Conservation (phyloP, 2,113 vertebrate genomes). For the Phyllostomus hastatus region DNA sequence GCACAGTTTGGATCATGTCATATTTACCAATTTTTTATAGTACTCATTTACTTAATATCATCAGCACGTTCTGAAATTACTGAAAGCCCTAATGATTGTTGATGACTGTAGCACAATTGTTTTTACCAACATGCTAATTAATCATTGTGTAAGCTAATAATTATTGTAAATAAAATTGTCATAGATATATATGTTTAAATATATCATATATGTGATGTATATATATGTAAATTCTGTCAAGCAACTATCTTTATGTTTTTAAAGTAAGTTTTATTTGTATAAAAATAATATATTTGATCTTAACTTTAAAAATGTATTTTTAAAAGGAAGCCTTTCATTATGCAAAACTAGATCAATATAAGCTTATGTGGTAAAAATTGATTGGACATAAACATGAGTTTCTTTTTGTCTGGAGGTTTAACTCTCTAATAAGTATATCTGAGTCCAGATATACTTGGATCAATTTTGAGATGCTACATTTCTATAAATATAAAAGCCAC, state of each 20-base stretch:
- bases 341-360: neutral
- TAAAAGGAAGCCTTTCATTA: neutral
- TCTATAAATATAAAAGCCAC: neutral
- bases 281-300: slow-evolving; percentile 19
- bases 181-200: neutral
- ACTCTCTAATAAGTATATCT: neutral
- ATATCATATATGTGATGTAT: neutral
- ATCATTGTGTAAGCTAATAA: neutral
- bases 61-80: neutral
- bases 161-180: neutral
- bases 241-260: neutral
- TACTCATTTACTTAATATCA: neutral
- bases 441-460: neutral
- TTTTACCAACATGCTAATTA: neutral
- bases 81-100: neutral
- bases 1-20: neutral
- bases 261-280: neutral
- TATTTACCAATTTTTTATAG: neutral
- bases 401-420: neutral
- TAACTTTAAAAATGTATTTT: neutral
- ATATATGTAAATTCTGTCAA: neutral
- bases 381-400: neutral
- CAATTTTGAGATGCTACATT: neutral
- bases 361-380: neutral
- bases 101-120: neutral